Evolutionary conservation across 2,797 vertebrate species (phyloP).

Genomic region (Brachyalestes nurse): DNA sequence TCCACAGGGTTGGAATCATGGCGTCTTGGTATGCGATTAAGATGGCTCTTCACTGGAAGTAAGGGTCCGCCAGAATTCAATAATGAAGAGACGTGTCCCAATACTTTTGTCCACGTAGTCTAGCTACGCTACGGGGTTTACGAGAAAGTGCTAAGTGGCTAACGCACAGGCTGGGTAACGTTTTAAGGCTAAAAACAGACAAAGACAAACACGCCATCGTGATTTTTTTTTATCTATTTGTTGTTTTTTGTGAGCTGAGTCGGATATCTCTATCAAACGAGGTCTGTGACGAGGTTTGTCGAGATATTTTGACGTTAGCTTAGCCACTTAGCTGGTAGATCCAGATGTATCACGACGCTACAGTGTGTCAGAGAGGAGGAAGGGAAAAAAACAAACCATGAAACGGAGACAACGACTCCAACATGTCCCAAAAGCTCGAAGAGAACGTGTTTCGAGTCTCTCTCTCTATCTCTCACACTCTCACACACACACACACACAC

Average conservation of each 20-base stretch:
- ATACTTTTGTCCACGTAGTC: neutral
- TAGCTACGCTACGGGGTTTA: neutral
- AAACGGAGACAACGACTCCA: neutral
- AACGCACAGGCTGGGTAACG: neutral
- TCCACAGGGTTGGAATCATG: no score
- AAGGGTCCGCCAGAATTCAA: no score
- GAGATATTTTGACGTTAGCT: neutral
- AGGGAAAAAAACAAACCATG: neutral
- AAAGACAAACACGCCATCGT: neutral
- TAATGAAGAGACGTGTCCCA: no score
- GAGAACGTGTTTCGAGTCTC: neutral
- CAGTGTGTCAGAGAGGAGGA: neutral
- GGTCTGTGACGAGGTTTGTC: neutral
- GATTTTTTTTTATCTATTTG: neutral
- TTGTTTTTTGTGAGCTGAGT: neutral
- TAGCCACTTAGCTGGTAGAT: neutral
- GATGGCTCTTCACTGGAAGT: no score
- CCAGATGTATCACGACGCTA: constrained; percentile 19
- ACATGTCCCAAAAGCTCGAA: constrained; percentile 22
- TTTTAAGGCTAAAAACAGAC: neutral
- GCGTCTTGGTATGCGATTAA: no score
- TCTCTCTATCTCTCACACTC: neutral
- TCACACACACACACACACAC: neutral
- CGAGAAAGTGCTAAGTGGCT: neutral
- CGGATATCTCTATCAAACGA: neutral